Base-by-base conservation (phyloP, 2,113 vertebrate species). In the Synchiropus splendidus region DNA sequence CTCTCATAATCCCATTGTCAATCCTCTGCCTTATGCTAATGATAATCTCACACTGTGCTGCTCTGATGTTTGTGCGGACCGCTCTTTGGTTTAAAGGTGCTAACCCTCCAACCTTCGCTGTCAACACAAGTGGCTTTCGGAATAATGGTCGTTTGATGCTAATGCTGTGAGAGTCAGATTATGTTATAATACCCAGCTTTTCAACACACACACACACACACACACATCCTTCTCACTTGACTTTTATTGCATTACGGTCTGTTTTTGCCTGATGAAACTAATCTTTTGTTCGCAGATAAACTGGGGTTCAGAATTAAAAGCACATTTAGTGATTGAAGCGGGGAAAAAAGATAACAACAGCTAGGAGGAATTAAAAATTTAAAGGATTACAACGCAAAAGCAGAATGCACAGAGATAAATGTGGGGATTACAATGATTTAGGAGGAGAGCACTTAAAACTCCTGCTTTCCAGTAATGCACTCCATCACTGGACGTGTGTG, bases 391-490 rank as follows among this genome's bases (percentile, higher is more conserved):
- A 75, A 40, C 34, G 61, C 30, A 67, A 83, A 86, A 81, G 76
- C 81, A 81, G 83, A 85, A 80, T 79, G 79, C 82, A 79, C 79
- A 70, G 70, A 78, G 83, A 85, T 85, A 85, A 85, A 86, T 73
- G 79, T 53, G 59, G 67, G 85, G 84, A 86, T 87, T 87, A 86
- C 77, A 79, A 77, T 85, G 79, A 86, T 58, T 86, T 85, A 86
- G 71, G 77, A 79, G 72, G 74, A 69, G 70, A 77, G 79, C 65
- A 72, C 77, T 81, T 84, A 75, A 79, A 81, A 85, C 59, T 82
- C 78, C 58, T 75, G 78, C 81, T 85, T 81, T 85, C 69, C 78
- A 82, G 80, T 84, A 85, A 86, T 84, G 70, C 70, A 81, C 71
- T 83, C 79, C 72, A 80, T 84, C 82, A 80, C 39, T 49, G 51